Conservation (phyloP, 2,888 invertebrate genomes). For the Malthinus flaveolus region DNA sequence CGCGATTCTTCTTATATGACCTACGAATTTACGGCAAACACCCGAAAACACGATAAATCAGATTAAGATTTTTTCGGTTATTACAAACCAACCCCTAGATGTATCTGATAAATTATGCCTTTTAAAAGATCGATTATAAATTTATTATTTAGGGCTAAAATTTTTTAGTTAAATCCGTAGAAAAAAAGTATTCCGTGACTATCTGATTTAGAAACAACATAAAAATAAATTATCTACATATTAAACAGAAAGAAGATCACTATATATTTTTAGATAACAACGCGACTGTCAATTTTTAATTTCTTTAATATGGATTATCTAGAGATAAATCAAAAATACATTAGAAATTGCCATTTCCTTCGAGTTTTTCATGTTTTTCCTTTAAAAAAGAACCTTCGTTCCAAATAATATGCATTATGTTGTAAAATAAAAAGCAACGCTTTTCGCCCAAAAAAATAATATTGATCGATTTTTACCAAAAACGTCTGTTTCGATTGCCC, state of each 20-base stretch:
- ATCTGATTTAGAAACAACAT: conserved; percentile 19
- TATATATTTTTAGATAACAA: not conserved
- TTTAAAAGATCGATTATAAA: conserved; percentile 34
- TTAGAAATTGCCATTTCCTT: too few species aligned
- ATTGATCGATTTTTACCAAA: too few species aligned
- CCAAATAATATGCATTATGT: too few species aligned
- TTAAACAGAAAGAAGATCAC: not conserved
- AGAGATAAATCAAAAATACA: not conserved
- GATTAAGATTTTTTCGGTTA: conserved; percentile 44
- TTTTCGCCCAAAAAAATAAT: too few species aligned
- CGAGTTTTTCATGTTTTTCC: too few species aligned
- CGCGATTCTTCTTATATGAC: conserved; percentile 35
- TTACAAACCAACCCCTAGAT: conserved; percentile 39
- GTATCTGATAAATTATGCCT: conserved; percentile 40
- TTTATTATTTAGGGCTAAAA: conserved; percentile 33
- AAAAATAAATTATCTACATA: conserved; percentile 17
- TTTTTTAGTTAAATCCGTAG: not conserved
- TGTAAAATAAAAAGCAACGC: too few species aligned
- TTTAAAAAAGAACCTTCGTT: too few species aligned
- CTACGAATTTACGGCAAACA: conserved; percentile 37
- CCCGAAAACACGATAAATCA: conserved; percentile 47
- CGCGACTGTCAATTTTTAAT: conserved; percentile 7
- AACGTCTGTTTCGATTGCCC: too few species aligned
- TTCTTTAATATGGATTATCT: conserved; percentile 5
- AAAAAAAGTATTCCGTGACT: conserved; percentile 23